Evolutionary conservation across 2,888 invertebrate species (phyloP), one percentile per base, ranked within the genome.

Genomic region (Osmoderma eremita): DNA sequence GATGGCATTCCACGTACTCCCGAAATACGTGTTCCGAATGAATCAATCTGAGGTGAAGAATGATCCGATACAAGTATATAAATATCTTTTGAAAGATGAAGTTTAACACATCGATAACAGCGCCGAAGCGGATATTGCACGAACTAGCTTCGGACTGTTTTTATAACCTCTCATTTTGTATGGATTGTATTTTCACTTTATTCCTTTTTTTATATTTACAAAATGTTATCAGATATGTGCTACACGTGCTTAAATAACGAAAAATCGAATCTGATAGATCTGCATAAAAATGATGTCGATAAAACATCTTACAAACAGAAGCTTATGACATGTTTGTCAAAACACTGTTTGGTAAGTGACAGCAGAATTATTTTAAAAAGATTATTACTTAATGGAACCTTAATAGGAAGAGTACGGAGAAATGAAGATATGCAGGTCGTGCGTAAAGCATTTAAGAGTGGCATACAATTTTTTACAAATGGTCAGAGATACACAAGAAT

Each of bases 391-490:
- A 12, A 36, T 38, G 65, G 18, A 20, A 13, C n/a, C n/a, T 75
- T 74, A 22, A 2, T 61, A 77, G 76, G 68, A 73, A 39, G 67
- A 71, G 67, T 50, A 53, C 18, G 70, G 70, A 5, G 48, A 58
- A 4, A 74, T 72, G 70, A 66, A 72, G 63, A 72, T 77, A 50
- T 77, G 77, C 53, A 51, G 48, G 12, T 12, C 67, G 15, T 77
- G 77, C 54, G 36, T 75, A 24, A 69, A 69, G 50, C 69, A 73
- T 48, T 56, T 77, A 22, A 70, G 70, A 24, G 67, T 71, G 18
- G 65, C 75, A 1, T 77, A 75, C 63, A 69, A 73, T 36, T 78
- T 78, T 61, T 72, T 70, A 45, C 70, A 74, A 65, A 76, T 73
- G 68, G 73, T 78, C 1, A 64, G 75, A 10, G 61, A 54, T 22